Base-by-base conservation (phyloP, 2,113 vertebrate species). In the Sturnus vulgaris region DNA sequence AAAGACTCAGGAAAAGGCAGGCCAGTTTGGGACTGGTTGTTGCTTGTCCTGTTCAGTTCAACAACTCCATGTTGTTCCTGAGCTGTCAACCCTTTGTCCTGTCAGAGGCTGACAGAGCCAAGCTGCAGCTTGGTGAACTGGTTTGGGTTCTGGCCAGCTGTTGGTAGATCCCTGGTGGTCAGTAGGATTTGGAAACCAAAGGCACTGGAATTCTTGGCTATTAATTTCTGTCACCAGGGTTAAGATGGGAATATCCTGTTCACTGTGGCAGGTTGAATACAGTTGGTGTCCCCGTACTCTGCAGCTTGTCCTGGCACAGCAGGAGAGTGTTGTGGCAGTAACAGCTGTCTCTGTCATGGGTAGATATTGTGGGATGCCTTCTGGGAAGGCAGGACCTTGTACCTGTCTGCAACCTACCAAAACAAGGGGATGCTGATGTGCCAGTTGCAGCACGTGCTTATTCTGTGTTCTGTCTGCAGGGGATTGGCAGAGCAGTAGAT, bases 151-250 rank as follows among this genome's bases (percentile, higher is more conserved):
- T 86, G 71, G 25, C 66, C 79, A 76, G 49, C 71, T 84, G 16
- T 50, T 59, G 39, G 2, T 11, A 14, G 35, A 52, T 84, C 60
- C 49, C 31, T 8, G 21, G 1, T 82, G 61, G 25, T 18, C 86
- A 23, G 2, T 2, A n/a, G 40, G 22, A 42, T 76, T 50, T 57
- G 42, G 53, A 64, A 89, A n/a, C 16, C 24, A 13, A 8, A 39
- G 53, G 22, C 30, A 21, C 28, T 47, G 46, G 42, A 33, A 28
- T 60, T 78, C 49, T 20, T 68, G 70, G 73, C 56, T 44, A 3
- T 17, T 0, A 0, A 3, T 64, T 84, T 75, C 55, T 60, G 0
- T 40, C 11, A 3, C 8, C 16, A 7, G 25, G 8, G 21, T 75
- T 82, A 33, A 39, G 68, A 22, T 1, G 12, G 23, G 50, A 80